Base-by-base conservation (phyloP, 2,113 vertebrate species). In the Camelus bactrianus region DNA sequence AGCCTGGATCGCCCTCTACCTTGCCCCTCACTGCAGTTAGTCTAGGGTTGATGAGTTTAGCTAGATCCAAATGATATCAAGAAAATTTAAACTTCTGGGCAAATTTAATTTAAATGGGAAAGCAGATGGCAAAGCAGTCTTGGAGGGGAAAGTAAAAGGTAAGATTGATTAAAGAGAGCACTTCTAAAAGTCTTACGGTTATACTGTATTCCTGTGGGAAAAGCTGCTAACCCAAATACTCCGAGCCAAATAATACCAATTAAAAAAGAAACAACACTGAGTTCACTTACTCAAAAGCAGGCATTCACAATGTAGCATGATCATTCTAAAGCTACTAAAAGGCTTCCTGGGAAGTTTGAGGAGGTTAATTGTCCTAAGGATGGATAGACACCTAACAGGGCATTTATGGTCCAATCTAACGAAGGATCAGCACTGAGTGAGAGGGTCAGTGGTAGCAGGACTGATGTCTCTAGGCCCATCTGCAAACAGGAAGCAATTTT, bases 61-160 rank as follows among this genome's bases (percentile, higher is more conserved):
- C 46, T 94, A 38, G 14, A 70, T 81, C 32, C 42, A 54, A 95
- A 93, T 81, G 32, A 94, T 30, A 95, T 64, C 46, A 94, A 79
- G 38, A 75, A 87, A 88, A 85, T 42, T 56, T 42, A 90, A 96
- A 97, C 77, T 96, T 98, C 94, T 52, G 70, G 91, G 88, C 92
- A 91, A 95, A 96, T 96, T 98, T n/a, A 79, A 54, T 50, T 98
- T 79, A 87, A 94, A 77, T 94, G 91, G 62, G 91, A 97, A 97
- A 97, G 86, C 97, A 97, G 50, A 91, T 93, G 83, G 94, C 64
- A 98, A 95, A 98, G 95, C 84, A 96, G 65, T 97, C 92, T 97
- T 70, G 92, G 87, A 96, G 73, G 94, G 76, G 87, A 96, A 83
- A 84, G 93, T 89, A 95, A 97, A 96, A 98, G 70, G 93, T 48